Conservation (phyloP, 2,888 invertebrate species). For the Ptychoptera albimana region DNA sequence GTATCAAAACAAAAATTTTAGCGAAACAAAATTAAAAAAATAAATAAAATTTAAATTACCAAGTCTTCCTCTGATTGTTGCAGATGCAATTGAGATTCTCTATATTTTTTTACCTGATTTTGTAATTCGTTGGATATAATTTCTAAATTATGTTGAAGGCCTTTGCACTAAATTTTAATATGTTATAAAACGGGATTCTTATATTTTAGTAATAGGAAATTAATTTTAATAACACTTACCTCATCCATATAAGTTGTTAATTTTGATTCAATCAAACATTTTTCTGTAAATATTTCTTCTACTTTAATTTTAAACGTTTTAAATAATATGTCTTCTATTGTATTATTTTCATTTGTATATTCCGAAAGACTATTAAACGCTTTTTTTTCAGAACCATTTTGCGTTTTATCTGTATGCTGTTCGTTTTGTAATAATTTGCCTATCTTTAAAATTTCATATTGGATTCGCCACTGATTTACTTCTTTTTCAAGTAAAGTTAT, state of each 20-base stretch:
- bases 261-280: slow-evolving; percentile 26
- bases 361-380: not conserved
- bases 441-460: slow-evolving; percentile 50
- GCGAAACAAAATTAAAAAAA: not conserved
- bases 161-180: slow-evolving; percentile 16
- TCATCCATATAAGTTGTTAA: slow-evolving; percentile 28
- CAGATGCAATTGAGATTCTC: slow-evolving; percentile 30
- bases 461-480: slow-evolving; percentile 54
- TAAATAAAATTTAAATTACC: slow-evolving; percentile 14
- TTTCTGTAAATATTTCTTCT: slow-evolving; percentile 25
- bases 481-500: slow-evolving; percentile 43
- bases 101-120: slow-evolving; percentile 36
- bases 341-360: not conserved
- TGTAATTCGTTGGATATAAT: slow-evolving; percentile 33
- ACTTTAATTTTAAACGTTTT: slow-evolving; percentile 26
- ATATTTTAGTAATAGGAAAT: not conserved
- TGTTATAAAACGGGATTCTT: not conserved
- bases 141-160: slow-evolving; percentile 34
- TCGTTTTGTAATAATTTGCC: slow-evolving; percentile 26
- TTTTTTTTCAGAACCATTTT: slow-evolving; percentile 3
- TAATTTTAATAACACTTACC: slow-evolving; percentile 14
- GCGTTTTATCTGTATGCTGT: slow-evolving; percentile 16
- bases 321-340: slow-evolving; percentile 25
- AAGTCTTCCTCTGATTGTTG: slow-evolving; percentile 50
- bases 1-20: slow-evolving; percentile 1